phyloP scores from a whole-genome alignment of 2,888 invertebrate species.

The Tolmerus cingulatus region DNA sequence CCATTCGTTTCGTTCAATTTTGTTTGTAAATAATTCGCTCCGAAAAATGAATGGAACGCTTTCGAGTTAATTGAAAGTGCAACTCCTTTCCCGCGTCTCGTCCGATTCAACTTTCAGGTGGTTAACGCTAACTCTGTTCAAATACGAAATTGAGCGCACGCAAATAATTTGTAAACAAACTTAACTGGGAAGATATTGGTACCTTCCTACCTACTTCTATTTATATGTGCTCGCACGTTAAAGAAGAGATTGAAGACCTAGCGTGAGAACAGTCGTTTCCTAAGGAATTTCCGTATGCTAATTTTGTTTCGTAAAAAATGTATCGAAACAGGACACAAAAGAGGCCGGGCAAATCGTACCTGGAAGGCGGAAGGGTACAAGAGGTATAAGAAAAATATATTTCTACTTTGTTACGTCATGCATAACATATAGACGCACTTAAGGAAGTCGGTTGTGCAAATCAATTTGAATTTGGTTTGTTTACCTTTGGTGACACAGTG shows the following conservation, averaged over 20 bases:
- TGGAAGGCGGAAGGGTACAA: not conserved
- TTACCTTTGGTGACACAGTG: not conserved
- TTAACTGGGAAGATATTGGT: not conserved
- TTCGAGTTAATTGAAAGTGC: not conserved
- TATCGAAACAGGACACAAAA: not conserved
- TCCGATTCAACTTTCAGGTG: not conserved
- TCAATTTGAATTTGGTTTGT: not conserved
- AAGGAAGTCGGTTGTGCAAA: not conserved
- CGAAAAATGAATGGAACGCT: not conserved
- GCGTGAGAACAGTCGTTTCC: not conserved
- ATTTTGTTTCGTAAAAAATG: not conserved
- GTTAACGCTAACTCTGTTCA: not conserved
- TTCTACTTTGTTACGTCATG: not conserved
- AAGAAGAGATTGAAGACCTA: not conserved
- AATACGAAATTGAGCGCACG: slow-evolving; percentile 16
- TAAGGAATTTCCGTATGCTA: not conserved
- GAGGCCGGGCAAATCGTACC: not conserved
- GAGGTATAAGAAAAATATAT: not conserved
- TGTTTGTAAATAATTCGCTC: not conserved
- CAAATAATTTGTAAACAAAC: slow-evolving; percentile 12
- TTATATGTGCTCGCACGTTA: not conserved
- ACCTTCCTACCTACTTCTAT: not conserved
- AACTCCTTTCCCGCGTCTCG: not conserved
- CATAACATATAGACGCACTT: not conserved
- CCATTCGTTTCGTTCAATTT: not conserved